phyloP scores from a whole-genome alignment of 2,797 vertebrate genomes.

The Dicrostonyx torquatus region DNA sequence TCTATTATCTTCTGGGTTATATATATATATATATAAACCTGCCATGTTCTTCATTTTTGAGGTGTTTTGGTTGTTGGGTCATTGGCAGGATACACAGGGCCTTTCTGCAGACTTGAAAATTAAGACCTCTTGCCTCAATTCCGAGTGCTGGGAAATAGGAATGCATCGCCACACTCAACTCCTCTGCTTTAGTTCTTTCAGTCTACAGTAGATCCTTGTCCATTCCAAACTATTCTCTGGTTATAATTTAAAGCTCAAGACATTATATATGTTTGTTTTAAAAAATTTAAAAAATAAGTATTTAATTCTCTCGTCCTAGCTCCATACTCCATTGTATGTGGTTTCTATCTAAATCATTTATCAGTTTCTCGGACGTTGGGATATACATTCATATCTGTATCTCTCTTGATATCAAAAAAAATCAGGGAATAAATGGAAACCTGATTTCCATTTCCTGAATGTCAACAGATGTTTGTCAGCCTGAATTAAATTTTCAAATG shows the following conservation, averaged over 20 bases:
- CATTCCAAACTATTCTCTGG: constrained; percentile 36
- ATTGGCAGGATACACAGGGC: background rate
- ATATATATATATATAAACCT: constrained; percentile 29
- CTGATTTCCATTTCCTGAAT: background rate
- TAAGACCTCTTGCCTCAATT: background rate
- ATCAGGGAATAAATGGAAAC: background rate
- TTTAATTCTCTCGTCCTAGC: background rate
- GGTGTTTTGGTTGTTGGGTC: background rate
- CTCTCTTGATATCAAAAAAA: background rate
- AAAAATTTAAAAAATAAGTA: constrained; percentile 34
- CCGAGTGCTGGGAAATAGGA: background rate
- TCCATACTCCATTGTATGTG: background rate
- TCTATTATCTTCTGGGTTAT: constrained; percentile 4
- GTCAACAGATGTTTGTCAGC: constrained; percentile 30
- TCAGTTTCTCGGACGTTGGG: background rate
- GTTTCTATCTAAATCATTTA: constrained; percentile 20
- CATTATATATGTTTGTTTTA: background rate
- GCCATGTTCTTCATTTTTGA: background rate
- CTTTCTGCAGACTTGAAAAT: background rate
- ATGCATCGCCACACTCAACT: background rate
- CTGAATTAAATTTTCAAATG: constrained; percentile 46
- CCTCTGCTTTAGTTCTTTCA: constrained; percentile 14
- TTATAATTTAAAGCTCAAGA: constrained; percentile 40
- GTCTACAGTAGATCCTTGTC: background rate
- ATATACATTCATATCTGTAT: background rate